Percentiles rank a stretch among this genome's conserved stretches.
These are phyloP conservation scores for Oxygymnocypris stewartii DNA, from an alignment of 2,113 vertebrate species.

Conservation along the genomic window DNA sequence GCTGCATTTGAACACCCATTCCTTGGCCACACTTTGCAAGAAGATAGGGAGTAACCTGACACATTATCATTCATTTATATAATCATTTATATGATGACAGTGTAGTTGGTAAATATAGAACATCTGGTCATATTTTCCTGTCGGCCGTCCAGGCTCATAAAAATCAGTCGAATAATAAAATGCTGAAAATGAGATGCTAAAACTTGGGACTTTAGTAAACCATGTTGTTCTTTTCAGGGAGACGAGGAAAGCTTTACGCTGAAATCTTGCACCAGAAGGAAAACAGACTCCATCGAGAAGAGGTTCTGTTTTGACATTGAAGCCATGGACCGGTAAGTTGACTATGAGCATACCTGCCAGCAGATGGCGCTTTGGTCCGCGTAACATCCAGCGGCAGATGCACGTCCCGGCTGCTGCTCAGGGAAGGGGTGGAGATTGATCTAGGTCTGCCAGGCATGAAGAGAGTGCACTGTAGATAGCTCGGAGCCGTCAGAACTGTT, in stretches of 20 bases:
- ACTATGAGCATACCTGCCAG: constrained; percentile 51
- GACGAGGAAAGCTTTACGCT: constrained; percentile 91
- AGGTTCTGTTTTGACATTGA: constrained; percentile 98
- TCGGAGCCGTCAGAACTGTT: constrained; percentile 21
- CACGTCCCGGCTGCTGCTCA: not conserved
- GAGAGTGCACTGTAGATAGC: constrained; percentile 26
- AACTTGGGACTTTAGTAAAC: not conserved
- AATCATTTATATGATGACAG: constrained; percentile 21
- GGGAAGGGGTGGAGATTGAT: constrained; percentile 9
- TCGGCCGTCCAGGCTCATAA: not conserved
- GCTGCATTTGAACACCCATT: not conserved
- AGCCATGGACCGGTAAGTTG: constrained; percentile 88
- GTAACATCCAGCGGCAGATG: not conserved
- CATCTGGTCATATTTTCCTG: not conserved
- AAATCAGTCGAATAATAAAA: not conserved
- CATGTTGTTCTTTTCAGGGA: constrained; percentile 73
- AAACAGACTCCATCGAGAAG: constrained; percentile 97
- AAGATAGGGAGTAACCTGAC: not conserved
- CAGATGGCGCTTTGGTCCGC: constrained; percentile 55
- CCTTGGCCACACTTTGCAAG: not conserved
- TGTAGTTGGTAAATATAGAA: constrained; percentile 19
- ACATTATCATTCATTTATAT: constrained; percentile 17
- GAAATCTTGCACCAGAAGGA: constrained; percentile 92
- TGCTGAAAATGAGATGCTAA: not conserved
- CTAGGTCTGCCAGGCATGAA: not conserved